These are phyloP conservation scores for Callimorpha dominula DNA, from an alignment of 2,888 invertebrate genomes.

Conservation along the genomic window DNA sequence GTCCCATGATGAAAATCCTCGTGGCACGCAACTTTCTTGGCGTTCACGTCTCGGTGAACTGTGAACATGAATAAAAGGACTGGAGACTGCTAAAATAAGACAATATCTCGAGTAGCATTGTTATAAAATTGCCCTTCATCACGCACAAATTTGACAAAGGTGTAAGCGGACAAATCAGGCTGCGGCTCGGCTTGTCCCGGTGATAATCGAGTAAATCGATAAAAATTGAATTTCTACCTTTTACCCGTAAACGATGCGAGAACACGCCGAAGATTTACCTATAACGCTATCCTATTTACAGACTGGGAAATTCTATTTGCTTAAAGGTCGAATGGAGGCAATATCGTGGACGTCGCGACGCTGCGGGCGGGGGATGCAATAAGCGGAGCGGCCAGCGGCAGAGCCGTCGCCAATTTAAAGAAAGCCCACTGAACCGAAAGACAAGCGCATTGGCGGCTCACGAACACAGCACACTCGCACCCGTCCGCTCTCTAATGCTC, in stretches of 20 bases:
- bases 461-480: slow-evolving; percentile 75
- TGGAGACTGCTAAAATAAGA: slow-evolving; percentile 68
- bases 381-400: slow-evolving; percentile 82
- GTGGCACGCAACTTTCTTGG: slow-evolving; percentile 82
- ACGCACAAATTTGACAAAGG: slow-evolving; percentile 76
- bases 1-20: slow-evolving; percentile 82
- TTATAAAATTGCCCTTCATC: slow-evolving; percentile 80
- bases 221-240: slow-evolving; percentile 78
- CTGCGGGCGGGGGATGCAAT: slow-evolving; percentile 84
- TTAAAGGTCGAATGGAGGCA: slow-evolving; percentile 85
- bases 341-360: slow-evolving; percentile 84
- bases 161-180: slow-evolving; percentile 48
- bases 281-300: slow-evolving; percentile 82
- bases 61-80: slow-evolving; percentile 72
- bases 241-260: slow-evolving; percentile 69
- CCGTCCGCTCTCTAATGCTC: slow-evolving; percentile 77
- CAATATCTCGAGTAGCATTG: slow-evolving; percentile 76
- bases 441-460: slow-evolving; percentile 87
- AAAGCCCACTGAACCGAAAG: slow-evolving; percentile 88
- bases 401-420: slow-evolving; percentile 87
- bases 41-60: slow-evolving; percentile 71
- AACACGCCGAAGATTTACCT: slow-evolving; percentile 77
- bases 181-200: slow-evolving; percentile 51
- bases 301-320: slow-evolving; percentile 84
- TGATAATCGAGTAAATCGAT: slow-evolving; percentile 69